Base-by-base conservation (phyloP, 2,888 invertebrate genomes). In the Netelia virgata region DNA sequence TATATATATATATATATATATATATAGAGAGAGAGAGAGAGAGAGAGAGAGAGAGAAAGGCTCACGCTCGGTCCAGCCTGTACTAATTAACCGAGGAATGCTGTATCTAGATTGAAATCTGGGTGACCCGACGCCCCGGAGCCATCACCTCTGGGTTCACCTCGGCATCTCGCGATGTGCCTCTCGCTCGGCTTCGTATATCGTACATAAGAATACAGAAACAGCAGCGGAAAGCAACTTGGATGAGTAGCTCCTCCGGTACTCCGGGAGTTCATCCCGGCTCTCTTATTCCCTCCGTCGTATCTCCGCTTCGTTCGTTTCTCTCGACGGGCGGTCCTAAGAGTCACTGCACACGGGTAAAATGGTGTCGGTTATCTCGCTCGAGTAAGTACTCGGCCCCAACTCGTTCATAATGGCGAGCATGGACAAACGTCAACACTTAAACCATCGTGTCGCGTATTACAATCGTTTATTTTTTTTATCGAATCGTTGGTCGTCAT, bases 21-120 rank as follows among this genome's bases (percentile, higher is more conserved):
- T 3, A 23, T n/a, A 11, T n/a, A 73, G 59, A 41, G 73, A 66
- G 74, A 50, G 75, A 64, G 16, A 14, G 18, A 63, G 50, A 74
- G 63, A 47, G 50, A 47, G 41, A 69, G 61, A n/a, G 41, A 20
- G 55, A 57, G 57, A 90, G 90, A 91, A 36, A 36, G 36, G 91
- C 90, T 90, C 91, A 88, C 88, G 91, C 91, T 89, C 90, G 91
- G 90, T 89, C 64, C 90, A 92, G 92, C 90, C 92, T 90, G 91
- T 92, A 92, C 92, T 93, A 92, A 93, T 93, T 93, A 93, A 92
- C 92, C 91, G 91, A 88, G 92, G 92, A 92, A 92, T 92, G 92
- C 92, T 91, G 91, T 93, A 93, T 93, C 93, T 93, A 93, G 93
- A 93, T 93, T 93, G 92, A 93, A 93, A 93, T 93, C 93, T 93